phyloP scores from a whole-genome alignment of 1,140 invertebrate genomes.

The Bombus superbus region DNA sequence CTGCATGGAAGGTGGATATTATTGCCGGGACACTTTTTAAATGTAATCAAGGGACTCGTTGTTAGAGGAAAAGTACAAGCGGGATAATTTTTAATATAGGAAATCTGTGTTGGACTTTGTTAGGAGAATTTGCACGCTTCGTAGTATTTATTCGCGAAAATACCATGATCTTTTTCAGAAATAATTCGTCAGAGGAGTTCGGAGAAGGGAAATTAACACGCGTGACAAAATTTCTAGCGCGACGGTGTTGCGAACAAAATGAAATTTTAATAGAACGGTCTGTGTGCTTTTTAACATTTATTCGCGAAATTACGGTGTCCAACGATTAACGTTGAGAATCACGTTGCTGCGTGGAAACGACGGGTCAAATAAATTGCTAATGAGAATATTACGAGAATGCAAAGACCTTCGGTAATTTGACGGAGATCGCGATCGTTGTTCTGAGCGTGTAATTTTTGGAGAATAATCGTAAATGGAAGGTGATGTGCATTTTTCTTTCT shows the following conservation, averaged over 20 bases:
- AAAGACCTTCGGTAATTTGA: neutral
- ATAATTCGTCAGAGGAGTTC: neutral
- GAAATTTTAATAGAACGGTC: neutral
- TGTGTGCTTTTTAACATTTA: neutral
- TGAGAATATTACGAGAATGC: neutral
- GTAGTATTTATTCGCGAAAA: too few relatives aligned
- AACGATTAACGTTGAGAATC: neutral
- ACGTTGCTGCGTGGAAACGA: neutral
- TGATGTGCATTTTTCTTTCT: too few relatives aligned
- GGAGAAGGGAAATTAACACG: neutral
- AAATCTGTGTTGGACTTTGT: too few relatives aligned
- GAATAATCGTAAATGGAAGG: too few relatives aligned
- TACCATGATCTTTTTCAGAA: neutral
- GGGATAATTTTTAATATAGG: too few relatives aligned
- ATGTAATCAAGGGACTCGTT: too few relatives aligned
- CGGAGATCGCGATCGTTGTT: neutral
- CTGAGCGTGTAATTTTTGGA: too few relatives aligned
- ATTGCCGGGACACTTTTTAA: too few relatives aligned
- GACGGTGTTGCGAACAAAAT: too few relatives aligned
- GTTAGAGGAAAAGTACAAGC: too few relatives aligned
- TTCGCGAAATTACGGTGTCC: neutral
- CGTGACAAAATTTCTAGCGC: neutral
- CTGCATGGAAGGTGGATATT: too few relatives aligned
- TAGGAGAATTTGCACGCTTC: too few relatives aligned
- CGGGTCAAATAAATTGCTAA: slow-evolving; percentile 1